Evolutionary conservation across 1,140 invertebrate genomes (phyloP).

Genomic region (Drosophila sucinea): DNA sequence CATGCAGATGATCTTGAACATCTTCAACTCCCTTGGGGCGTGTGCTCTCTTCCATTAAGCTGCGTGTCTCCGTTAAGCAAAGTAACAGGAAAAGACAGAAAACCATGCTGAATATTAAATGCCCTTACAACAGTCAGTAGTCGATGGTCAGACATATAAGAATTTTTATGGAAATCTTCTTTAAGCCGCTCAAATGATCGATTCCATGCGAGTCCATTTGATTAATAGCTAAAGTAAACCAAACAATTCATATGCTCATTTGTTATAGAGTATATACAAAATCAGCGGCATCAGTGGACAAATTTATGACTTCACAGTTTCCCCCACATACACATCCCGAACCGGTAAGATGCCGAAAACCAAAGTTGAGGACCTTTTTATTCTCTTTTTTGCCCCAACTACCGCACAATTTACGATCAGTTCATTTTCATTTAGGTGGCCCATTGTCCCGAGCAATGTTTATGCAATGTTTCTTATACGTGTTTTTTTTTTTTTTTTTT

Average conservation of each 20-base stretch:
- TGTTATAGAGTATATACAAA: background rate
- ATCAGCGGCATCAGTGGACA: constrained; percentile 20
- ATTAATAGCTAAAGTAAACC: too few species aligned
- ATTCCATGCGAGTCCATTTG: too few species aligned
- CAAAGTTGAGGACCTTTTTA: constrained; percentile 38
- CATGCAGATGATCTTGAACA: constrained; percentile 44
- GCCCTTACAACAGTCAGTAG: background rate
- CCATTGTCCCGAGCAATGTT: constrained; percentile 69
- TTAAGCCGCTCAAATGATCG: too few species aligned
- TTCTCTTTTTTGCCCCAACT: constrained; percentile 53
- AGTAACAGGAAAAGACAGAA: constrained; percentile 1
- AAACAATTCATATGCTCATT: background rate
- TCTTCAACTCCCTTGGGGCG: constrained; percentile 37
- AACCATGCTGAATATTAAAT: background rate
- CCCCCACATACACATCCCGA: constrained; percentile 7
- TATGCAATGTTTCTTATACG: constrained; percentile 58
- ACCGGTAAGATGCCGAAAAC: background rate
- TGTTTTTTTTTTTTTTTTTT: constrained; percentile 24
- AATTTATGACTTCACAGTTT: constrained; percentile 73
- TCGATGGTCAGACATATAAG: too few species aligned
- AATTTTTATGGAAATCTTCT: too few species aligned
- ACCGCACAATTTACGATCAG: constrained; percentile 69
- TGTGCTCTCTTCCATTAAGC: constrained; percentile 35
- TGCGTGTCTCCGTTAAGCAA: constrained; percentile 20
- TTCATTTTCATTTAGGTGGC: constrained; percentile 77